Evolutionary conservation across 2,888 invertebrate genomes (phyloP), one percentile per base, ranked within the genome.

Genomic region (Chrysodeixis includens): DNA sequence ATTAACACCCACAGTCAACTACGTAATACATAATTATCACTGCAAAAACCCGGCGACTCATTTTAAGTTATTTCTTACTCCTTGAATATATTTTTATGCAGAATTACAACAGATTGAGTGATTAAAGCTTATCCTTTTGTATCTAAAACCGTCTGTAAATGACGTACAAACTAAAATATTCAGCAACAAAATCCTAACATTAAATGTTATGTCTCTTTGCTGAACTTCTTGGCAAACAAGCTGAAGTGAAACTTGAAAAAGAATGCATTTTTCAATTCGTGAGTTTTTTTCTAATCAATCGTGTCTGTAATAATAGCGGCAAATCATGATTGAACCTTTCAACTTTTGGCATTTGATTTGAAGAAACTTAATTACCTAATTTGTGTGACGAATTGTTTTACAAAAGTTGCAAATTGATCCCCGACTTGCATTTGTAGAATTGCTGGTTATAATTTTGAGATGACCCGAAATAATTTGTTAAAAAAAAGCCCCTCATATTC

Each of bases 341-440:
- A 46, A 46, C 46, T 16, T 46, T 46, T n/a, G n/a, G 40, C 40
- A n/a, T 44, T 44, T 14, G 16, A 44, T 44, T 44, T 46, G 9
- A 18, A 16, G 46, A 46, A 46, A 46, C 46, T 16, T 35, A 35
- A 35, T 35, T 35, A 18, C 9, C 8, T 46, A 46, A 46, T 18
- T 18, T 16, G 46, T 16, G 46, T 18, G 46, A 8, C 46, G 16
- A 46, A 46, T 18, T 9, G 16, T 16, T 1, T 14, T 10, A 12
- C 7, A 46, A 16, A 46, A 46, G 0, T 7, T 18, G 9, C 18
- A 18, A 16, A 10, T 49, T 49, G 18, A 49, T 18, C 9, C 10
- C 20, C 0, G 20, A 20, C 20, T 1, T 20, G 46, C 20, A 20
- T 49, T 49, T 8, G 7, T 18, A 49, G 10, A 49, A 49, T 20